Evolutionary conservation across 2,113 vertebrate species (phyloP), one percentile per base, ranked within the genome.

Genomic region (Drymodes brunneopygia): DNA sequence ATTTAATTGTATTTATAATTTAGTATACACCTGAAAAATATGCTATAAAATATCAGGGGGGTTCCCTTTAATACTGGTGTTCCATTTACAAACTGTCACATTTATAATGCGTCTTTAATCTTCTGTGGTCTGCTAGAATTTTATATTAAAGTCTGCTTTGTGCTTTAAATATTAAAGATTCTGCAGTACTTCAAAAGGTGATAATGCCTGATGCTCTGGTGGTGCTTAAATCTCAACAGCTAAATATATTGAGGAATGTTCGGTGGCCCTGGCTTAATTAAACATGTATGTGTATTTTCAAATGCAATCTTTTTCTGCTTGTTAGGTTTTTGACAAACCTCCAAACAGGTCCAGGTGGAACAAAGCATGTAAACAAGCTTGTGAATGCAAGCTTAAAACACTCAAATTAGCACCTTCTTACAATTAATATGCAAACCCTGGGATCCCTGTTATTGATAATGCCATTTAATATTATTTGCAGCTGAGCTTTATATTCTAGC

Each of bases 291-390:
- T 98, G 97, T 98, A 97, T 98, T 98, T 98, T 98, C 98, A 98
- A 97, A 98, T 98, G 97, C 97, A 98, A 98, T 99, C 98, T 98
- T 98, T 98, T 99, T 99, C 98, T 98, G 97, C 98, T 98, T 98
- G 98, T 98, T 98, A 98, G 98, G 97, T 98, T 98, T 99, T 98
- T 99, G 99, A 99, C 99, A 99, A 98, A 98, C 98, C 97, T 99
- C 99, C 98, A 99, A 99, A 99, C 98, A 99, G 98, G 98, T 98
- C 98, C 98, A 99, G 98, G 99, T 99, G 99, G 98, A 99, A 98
- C 98, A 94, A 98, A 98, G 98, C 98, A 98, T 98, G 98, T 98
- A 99, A 99, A 99, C 98, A 98, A 98, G 98, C 98, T 98, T 98
- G 98, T 98, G 98, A 99, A 98, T 97, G 98, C 98, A 98, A 98